phyloP scores from a whole-genome alignment of 2,113 vertebrate species.

The Daphoenositta chrysoptera region DNA sequence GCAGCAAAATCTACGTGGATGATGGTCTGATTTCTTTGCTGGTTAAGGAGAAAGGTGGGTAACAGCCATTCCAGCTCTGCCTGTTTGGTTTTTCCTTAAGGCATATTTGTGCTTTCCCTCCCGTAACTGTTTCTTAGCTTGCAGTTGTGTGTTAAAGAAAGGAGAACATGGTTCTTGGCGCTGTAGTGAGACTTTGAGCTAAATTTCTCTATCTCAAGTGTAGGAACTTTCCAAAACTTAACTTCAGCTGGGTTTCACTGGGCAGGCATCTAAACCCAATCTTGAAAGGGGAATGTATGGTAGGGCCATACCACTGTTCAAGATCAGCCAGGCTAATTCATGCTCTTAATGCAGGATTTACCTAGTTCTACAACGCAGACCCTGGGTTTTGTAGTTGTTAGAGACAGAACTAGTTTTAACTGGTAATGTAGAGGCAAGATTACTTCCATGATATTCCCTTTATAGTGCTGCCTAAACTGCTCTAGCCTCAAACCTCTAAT shows the following conservation, averaged over 20 bases:
- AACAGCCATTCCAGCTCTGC: neutral
- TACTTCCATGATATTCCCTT: neutral
- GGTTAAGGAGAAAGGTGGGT: conserved; percentile 87
- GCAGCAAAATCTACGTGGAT: conserved; percentile 88
- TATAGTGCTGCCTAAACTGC: neutral
- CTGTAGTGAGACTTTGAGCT: neutral
- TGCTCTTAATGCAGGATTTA: neutral
- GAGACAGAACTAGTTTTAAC: neutral
- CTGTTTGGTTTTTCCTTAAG: neutral
- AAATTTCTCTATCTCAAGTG: neutral
- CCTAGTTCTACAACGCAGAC: neutral
- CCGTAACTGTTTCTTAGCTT: neutral
- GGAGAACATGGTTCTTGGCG: fast-evolving
- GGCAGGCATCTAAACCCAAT: neutral
- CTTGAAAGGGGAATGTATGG: neutral
- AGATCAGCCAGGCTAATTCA: neutral
- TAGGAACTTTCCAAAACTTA: neutral
- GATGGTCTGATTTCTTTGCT: conserved; percentile 93
- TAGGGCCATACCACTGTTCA: neutral
- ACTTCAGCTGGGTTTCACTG: neutral
- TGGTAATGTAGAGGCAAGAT: neutral
- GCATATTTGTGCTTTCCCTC: neutral
- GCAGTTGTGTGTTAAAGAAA: neutral
- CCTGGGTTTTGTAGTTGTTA: neutral
- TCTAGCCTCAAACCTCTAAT: neutral